Conservation (phyloP, 2,797 vertebrate species). For the Falco columbarius region DNA sequence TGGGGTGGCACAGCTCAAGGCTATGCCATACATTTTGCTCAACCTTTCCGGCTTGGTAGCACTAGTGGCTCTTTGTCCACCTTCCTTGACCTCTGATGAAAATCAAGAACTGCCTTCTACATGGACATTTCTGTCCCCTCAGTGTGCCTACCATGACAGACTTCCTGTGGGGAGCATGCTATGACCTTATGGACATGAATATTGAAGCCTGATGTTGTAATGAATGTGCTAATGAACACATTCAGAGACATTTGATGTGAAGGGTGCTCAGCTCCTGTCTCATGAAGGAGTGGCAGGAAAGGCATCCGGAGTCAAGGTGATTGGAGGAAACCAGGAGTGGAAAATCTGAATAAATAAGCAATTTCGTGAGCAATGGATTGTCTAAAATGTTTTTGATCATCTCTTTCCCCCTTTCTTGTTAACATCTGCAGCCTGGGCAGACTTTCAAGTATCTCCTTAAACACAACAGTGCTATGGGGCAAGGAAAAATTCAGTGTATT, state of each 20-base stretch:
- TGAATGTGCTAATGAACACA: fast-evolving
- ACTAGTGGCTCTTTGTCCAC: not conserved
- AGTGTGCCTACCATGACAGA: not conserved
- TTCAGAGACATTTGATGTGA: not conserved
- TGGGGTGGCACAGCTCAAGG: not conserved
- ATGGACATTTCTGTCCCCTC: not conserved
- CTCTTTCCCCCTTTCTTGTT: not conserved
- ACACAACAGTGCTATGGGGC: not conserved
- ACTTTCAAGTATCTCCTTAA: not conserved
- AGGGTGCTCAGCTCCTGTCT: not conserved
- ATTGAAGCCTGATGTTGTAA: not conserved
- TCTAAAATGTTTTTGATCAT: not conserved
- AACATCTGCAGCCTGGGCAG: not conserved
- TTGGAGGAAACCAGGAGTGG: not conserved
- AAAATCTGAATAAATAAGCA: not conserved
- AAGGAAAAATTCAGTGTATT: not conserved
- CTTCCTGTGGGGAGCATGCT: not conserved
- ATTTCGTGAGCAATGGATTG: not conserved
- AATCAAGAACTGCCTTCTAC: not conserved
- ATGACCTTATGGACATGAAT: not conserved
- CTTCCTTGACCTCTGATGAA: not conserved
- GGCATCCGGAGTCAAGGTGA: not conserved
- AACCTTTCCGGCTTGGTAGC: not conserved
- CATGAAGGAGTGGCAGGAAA: not conserved
- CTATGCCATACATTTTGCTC: not conserved